A percentile compares a stretch with the other conserved stretches of the same genome.
phyloP scores from a whole-genome alignment of 2,888 invertebrate genomes.

The Microplitis deprimator region DNA sequence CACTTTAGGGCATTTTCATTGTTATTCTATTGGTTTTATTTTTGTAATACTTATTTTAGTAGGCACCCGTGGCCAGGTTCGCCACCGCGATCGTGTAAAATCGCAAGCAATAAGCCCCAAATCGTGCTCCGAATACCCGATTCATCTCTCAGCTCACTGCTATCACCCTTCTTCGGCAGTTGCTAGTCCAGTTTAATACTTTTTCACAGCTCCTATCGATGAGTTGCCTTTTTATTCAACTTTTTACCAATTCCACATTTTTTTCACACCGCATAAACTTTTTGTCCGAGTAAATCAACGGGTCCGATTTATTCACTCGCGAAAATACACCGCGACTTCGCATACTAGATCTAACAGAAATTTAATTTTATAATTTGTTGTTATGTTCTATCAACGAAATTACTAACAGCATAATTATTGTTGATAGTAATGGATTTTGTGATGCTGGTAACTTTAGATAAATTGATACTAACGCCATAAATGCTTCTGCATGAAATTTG shows the following conservation, averaged over 20 bases:
- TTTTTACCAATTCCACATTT: not conserved
- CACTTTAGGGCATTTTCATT: constrained; percentile 14
- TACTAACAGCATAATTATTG: too few species aligned
- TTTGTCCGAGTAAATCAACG: not conserved
- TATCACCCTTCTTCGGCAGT: constrained; percentile 1
- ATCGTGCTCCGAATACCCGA: constrained; percentile 32
- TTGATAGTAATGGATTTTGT: too few species aligned
- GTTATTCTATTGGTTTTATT: not conserved
- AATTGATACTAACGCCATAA: not conserved
- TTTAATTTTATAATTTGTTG: too few species aligned
- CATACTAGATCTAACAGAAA: too few species aligned
- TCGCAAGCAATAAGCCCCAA: constrained; percentile 39
- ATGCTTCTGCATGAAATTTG: not conserved
- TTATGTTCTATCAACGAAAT: too few species aligned
- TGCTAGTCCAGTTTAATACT: not conserved
- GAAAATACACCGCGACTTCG: not conserved
- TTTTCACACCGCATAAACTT: not conserved
- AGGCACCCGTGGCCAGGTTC: constrained; percentile 22
- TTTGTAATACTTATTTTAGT: constrained; percentile 6
- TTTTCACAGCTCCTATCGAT: constrained; percentile 27
- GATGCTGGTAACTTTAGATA: not conserved
- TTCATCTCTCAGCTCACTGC: not conserved
- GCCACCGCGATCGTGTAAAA: constrained; percentile 38
- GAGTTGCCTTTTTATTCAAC: constrained; percentile 8
- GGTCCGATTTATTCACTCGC: not conserved